Percentiles rank a stretch among this genome's conserved stretches.
Conservation (phyloP, 2,797 vertebrate species). For the Setipinna tenuifilis region DNA sequence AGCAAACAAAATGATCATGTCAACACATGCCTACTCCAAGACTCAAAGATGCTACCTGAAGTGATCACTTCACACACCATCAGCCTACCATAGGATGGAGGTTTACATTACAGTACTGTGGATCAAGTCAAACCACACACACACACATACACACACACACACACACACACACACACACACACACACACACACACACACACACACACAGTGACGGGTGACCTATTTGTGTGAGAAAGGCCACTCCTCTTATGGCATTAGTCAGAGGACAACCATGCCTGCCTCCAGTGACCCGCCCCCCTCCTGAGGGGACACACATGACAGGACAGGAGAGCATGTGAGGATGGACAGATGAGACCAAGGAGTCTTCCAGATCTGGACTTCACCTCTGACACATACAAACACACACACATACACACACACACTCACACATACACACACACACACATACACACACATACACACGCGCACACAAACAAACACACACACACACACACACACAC, state of each 20-base stretch:
- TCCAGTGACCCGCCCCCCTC: conserved; percentile 44
- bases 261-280: conserved; percentile 62
- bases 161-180: neutral
- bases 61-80: neutral
- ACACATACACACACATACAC: conserved; percentile 53
- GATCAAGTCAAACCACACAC: neutral
- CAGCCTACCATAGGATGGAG: neutral
- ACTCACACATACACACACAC: conserved; percentile 34
- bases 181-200: conserved; percentile 17
- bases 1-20: neutral
- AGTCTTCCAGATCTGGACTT: conserved; percentile 63
- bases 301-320: conserved; percentile 63
- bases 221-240: conserved; percentile 11
- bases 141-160: neutral
- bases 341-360: conserved; percentile 59
- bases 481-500: neutral
- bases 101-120: neutral
- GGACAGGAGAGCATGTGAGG: conserved; percentile 55
- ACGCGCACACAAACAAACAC: conserved; percentile 46
- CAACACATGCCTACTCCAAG: neutral
- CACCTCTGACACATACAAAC: conserved; percentile 36
- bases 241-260: conserved; percentile 64
- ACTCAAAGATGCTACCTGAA: neutral
- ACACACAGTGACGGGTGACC: neutral
- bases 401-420: conserved; percentile 42